Base-by-base conservation (phyloP, 2,888 invertebrate species). In the Acanthopleura granulata region DNA sequence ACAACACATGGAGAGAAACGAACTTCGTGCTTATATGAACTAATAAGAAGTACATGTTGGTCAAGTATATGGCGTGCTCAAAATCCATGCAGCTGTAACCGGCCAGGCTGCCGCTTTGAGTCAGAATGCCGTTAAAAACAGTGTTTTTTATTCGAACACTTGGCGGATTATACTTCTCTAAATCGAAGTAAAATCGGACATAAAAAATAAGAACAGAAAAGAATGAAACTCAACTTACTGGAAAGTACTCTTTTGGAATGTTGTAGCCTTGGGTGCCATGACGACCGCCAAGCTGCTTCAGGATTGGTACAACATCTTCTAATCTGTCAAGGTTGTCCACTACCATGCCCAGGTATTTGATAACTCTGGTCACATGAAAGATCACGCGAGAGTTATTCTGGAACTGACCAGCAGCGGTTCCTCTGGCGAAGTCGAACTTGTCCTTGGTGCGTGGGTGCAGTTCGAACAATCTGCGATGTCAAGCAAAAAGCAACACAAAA, bases 251-350 rank as follows among this genome's bases (percentile, higher is more conserved):
- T 9, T 18, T 25, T 18, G 72, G 72, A 72, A 72, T 49, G 18
- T 72, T 72, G 72, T 72, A 72, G 1, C 72, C 72, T 12, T 29
- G 40, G 40, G 72, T 72, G 15, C 72, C 72, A 49, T 72, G 72
- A 16, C 72, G 72, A 49, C 72, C 72, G 9, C 72, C 72, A 72
- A 72, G 49, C 18, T 49, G 72, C 49, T 49, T 72, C 49, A 72
- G 49, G 18, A 72, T 49, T 16, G 72, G 72, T 22, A 49, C 72
- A n/a, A 57, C 57, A 12, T 57, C 12, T 57, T 57, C 57, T 12
- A 57, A 12, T 3, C 22, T 57, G 57, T 57, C 57, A 18, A 57
- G 57, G 57, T 57, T 57, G 57, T 57, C 57, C 3, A 57, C 57
- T 4, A 22, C 57, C 6, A 57, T 1, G 22, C 6, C 3, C 18